These are phyloP conservation scores for Turdus rufiventris DNA, from an alignment of 2,113 vertebrate species.

Conservation along the genomic window DNA sequence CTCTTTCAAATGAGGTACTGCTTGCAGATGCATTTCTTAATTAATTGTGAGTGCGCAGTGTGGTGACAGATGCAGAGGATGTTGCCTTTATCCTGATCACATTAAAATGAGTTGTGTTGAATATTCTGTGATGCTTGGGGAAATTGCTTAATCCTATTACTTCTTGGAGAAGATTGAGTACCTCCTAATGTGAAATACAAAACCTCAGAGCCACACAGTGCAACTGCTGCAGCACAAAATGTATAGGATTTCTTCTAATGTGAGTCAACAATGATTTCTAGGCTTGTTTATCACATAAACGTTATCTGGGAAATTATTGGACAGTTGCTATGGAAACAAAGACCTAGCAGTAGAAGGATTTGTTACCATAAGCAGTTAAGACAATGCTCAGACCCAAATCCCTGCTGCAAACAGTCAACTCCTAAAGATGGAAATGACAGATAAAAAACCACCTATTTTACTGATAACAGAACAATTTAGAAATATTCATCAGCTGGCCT, in stretches of 20 bases:
- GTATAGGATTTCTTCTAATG: conserved; percentile 49
- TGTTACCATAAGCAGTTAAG: conserved; percentile 60
- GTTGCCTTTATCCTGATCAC: conserved; percentile 52
- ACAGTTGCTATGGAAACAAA: conserved; percentile 64
- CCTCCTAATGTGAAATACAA: conserved; percentile 53
- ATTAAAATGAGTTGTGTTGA: conserved; percentile 57
- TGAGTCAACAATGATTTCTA: conserved; percentile 64
- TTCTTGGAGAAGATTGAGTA: conserved; percentile 52
- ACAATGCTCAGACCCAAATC: conserved; percentile 40
- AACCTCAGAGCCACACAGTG: conserved; percentile 24
- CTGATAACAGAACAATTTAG: conserved; percentile 58
- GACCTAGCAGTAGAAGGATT: conserved; percentile 19
- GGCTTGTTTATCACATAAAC: conserved; percentile 69
- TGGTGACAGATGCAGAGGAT: conserved; percentile 39
- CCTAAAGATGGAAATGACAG: conserved; percentile 44
- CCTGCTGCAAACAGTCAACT: conserved; percentile 36
- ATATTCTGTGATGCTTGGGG: conserved; percentile 57
- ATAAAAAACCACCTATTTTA: conserved; percentile 47
- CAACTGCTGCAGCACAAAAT: conserved; percentile 6
- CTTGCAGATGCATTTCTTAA: conserved; percentile 56
- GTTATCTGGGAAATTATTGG: conserved; percentile 69
- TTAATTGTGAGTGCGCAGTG: conserved; percentile 37
- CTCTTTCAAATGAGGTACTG: not conserved
- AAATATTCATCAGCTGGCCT: conserved; percentile 32
- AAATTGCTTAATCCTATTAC: conserved; percentile 66